Conservation (phyloP, 2,888 invertebrate species). For the Onchidella celtica region DNA sequence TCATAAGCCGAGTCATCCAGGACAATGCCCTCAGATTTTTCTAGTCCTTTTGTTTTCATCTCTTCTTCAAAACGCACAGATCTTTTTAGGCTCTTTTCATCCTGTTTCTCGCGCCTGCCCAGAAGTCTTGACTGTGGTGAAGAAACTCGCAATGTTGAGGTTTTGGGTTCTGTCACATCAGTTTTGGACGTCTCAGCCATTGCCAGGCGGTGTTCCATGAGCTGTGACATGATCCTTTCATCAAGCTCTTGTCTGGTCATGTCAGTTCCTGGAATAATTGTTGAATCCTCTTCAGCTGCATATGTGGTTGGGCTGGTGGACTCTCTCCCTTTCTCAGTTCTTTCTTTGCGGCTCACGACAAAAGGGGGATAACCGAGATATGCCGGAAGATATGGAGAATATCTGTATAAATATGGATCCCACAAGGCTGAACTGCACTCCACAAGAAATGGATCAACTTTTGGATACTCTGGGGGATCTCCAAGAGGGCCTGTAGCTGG, state of each 20-base stretch:
- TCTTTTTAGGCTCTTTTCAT: constrained; percentile 69
- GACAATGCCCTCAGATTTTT: neutral
- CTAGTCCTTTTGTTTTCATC: neutral
- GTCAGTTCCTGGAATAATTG: constrained; percentile 71
- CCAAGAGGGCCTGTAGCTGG: constrained; percentile 74
- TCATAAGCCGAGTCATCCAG: constrained; percentile 37
- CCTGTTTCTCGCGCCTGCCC: constrained; percentile 65
- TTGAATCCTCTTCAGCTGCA: constrained; percentile 6
- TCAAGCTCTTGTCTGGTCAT: constrained; percentile 73
- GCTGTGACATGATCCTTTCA: constrained; percentile 71
- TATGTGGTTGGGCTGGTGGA: neutral
- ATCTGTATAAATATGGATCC: constrained; percentile 61
- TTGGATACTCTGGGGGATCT: constrained; percentile 70
- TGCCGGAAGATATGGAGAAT: constrained; percentile 55
- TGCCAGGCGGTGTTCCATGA: constrained; percentile 59
- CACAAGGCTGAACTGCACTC: constrained; percentile 61
- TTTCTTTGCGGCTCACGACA: constrained; percentile 35
- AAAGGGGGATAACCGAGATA: constrained; percentile 56
- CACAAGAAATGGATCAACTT: constrained; percentile 63
- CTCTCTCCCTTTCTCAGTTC: neutral
- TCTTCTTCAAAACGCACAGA: constrained; percentile 32
- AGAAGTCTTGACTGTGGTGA: constrained; percentile 39
- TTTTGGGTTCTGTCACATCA: constrained; percentile 27
- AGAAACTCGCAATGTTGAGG: neutral
- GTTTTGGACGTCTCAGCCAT: constrained; percentile 59